phyloP scores from a whole-genome alignment of 2,888 invertebrate genomes.

The Dimorphilus gyrociliatus region DNA sequence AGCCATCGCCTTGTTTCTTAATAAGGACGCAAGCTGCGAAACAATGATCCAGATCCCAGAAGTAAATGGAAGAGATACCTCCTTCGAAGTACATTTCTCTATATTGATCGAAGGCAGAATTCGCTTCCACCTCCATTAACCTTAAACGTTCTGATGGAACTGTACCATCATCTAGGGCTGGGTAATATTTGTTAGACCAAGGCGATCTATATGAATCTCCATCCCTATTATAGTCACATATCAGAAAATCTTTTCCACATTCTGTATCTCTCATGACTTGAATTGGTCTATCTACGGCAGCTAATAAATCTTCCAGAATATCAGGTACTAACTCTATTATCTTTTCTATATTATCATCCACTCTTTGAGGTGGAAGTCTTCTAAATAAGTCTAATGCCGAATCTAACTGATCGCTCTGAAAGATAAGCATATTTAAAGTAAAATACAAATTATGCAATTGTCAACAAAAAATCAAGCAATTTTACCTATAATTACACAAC shows the following conservation, averaged over 20 bases:
- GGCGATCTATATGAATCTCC: slow-evolving; percentile 82
- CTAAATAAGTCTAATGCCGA: slow-evolving; percentile 93
- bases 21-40: slow-evolving; percentile 84
- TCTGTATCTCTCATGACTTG: slow-evolving; percentile 78
- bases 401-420: slow-evolving; percentile 91
- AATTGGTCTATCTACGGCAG: slow-evolving; percentile 85
- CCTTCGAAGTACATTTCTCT: slow-evolving; percentile 89
- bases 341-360: slow-evolving; percentile 86
- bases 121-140: slow-evolving; percentile 83
- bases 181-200: no score
- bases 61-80: slow-evolving; percentile 87
- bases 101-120: slow-evolving; percentile 89
- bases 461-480: no score
- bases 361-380: slow-evolving; percentile 86
- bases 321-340: slow-evolving; percentile 72
- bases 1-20: slow-evolving; percentile 92
- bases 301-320: slow-evolving; percentile 79
- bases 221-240: slow-evolving; percentile 96
- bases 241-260: slow-evolving; percentile 77
- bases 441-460: no score
- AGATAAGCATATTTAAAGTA: no score
- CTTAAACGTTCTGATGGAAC: slow-evolving; percentile 86
- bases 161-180: slow-evolving; percentile 83
- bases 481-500: no score
- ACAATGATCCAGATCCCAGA: slow-evolving; percentile 90